Conservation (phyloP, 2,797 vertebrate genomes). For the Kryptolebias ocellatus region DNA sequence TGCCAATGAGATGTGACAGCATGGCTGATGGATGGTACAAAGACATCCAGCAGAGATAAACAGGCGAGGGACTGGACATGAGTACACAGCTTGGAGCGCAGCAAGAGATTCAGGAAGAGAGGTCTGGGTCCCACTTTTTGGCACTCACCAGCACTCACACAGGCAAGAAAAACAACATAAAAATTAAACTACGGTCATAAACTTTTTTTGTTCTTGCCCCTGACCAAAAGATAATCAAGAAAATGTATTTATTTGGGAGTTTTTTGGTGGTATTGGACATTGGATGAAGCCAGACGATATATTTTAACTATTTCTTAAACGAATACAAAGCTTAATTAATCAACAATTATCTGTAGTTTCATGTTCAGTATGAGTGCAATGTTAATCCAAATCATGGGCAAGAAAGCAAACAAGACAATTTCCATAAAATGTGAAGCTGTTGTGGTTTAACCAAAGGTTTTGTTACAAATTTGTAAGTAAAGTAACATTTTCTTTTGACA, state of each 20-base stretch:
- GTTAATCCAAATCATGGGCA: background rate
- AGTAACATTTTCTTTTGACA: too few species aligned
- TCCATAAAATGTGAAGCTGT: too few species aligned
- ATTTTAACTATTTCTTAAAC: background rate
- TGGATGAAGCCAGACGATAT: background rate
- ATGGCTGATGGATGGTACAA: conserved; percentile 58
- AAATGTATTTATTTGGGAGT: background rate
- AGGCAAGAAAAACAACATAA: conserved; percentile 1
- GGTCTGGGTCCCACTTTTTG: background rate
- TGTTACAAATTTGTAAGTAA: background rate
- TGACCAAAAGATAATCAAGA: background rate
- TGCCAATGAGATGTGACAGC: conserved; percentile 58
- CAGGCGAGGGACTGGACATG: conserved; percentile 47
- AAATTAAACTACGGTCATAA: background rate
- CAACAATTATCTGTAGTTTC: background rate
- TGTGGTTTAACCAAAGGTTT: too few species aligned
- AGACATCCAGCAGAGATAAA: conserved; percentile 55
- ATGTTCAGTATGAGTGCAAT: background rate
- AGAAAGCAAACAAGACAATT: background rate
- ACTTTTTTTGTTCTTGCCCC: background rate
- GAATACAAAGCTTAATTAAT: background rate
- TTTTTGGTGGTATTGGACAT: background rate
- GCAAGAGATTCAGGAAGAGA: conserved; percentile 35
- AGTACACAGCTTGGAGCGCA: conserved; percentile 65
- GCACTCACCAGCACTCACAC: conserved; percentile 20